Percentiles rank a stretch among this genome's conserved stretches.
These are phyloP conservation scores for Volucella inflata DNA, from an alignment of 2,888 invertebrate genomes.

Conservation along the genomic window DNA sequence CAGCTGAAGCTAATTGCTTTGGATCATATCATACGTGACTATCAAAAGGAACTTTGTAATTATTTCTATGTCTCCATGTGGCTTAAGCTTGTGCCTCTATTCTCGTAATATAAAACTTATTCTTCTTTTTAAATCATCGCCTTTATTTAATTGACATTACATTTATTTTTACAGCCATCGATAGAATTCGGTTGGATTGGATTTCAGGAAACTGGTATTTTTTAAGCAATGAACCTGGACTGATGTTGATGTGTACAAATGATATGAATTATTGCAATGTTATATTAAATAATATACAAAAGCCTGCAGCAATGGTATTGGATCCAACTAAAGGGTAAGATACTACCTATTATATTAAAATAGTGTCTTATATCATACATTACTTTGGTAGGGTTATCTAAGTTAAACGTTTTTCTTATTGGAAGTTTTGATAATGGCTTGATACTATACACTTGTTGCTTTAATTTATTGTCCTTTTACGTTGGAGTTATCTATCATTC, in stretches of 20 bases:
- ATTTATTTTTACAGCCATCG: slow-evolving; percentile 86
- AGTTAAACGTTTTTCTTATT: too few relatives aligned
- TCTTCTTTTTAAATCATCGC: neutral
- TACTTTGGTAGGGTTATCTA: too few relatives aligned
- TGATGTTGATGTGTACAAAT: slow-evolving; percentile 89
- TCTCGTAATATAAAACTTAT: slow-evolving; percentile 18
- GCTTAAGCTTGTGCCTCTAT: slow-evolving; percentile 42
- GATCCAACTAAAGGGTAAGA: slow-evolving; percentile 90
- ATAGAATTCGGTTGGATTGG: slow-evolving; percentile 93
- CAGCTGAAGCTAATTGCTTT: too few relatives aligned
- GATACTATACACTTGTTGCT: too few relatives aligned
- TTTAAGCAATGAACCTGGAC: slow-evolving; percentile 88
- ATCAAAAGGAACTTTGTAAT: neutral
- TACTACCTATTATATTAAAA: slow-evolving; percentile 21
- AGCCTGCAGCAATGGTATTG: slow-evolving; percentile 90
- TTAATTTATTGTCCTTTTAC: too few relatives aligned
- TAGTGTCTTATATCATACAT: too few relatives aligned
- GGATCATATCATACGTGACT: neutral
- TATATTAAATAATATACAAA: slow-evolving; percentile 88
- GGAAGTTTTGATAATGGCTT: too few relatives aligned
- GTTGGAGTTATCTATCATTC: too few relatives aligned
- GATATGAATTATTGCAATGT: slow-evolving; percentile 88
- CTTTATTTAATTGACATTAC: neutral
- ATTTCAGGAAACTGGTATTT: slow-evolving; percentile 94
- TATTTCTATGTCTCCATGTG: slow-evolving; percentile 62